A percentile compares a stretch with the other conserved stretches of the same genome.
These are phyloP conservation scores for Eristalis tenax DNA, from an alignment of 2,888 invertebrate species.

Conservation along the genomic window DNA sequence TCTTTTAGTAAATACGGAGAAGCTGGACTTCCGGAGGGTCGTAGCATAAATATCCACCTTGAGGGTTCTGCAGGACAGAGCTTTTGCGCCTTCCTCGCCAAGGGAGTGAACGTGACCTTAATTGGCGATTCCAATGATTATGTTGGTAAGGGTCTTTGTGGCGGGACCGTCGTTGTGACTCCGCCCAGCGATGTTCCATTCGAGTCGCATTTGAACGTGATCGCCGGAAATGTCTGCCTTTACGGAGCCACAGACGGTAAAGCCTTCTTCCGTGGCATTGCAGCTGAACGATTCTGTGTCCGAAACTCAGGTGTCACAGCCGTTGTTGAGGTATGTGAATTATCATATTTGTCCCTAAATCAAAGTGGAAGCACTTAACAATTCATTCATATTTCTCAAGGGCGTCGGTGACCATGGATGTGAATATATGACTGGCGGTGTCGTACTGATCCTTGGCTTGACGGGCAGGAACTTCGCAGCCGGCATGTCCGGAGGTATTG, in stretches of 20 bases:
- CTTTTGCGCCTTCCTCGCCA: constrained; percentile 97
- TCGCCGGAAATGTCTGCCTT: constrained; percentile 98
- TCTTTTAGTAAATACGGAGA: constrained; percentile 90
- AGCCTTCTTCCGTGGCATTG: constrained; percentile 97
- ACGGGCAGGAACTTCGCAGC: constrained; percentile 99
- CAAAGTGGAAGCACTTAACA: not conserved
- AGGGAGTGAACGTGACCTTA: constrained; percentile 93
- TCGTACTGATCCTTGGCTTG: constrained; percentile 93
- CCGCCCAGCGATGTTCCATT: constrained; percentile 94
- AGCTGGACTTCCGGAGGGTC: constrained; percentile 90
- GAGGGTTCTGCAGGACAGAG: constrained; percentile 99
- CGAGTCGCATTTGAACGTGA: constrained; percentile 96
- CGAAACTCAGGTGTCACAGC: constrained; percentile 98
- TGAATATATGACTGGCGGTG: constrained; percentile 99
- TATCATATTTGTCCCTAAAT: not conserved
- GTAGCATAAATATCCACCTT: constrained; percentile 89
- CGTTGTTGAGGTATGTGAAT: constrained; percentile 89
- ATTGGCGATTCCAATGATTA: constrained; percentile 99
- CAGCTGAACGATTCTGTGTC: constrained; percentile 99
- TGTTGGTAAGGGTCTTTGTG: constrained; percentile 97
- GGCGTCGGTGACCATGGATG: constrained; percentile 99
- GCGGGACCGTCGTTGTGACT: constrained; percentile 95
- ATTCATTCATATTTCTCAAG: constrained; percentile 74
- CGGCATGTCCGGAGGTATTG: constrained; percentile 98
- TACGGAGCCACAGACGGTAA: constrained; percentile 98